phyloP scores from a whole-genome alignment of 2,797 vertebrate species.

The Hylomyscus alleni region DNA sequence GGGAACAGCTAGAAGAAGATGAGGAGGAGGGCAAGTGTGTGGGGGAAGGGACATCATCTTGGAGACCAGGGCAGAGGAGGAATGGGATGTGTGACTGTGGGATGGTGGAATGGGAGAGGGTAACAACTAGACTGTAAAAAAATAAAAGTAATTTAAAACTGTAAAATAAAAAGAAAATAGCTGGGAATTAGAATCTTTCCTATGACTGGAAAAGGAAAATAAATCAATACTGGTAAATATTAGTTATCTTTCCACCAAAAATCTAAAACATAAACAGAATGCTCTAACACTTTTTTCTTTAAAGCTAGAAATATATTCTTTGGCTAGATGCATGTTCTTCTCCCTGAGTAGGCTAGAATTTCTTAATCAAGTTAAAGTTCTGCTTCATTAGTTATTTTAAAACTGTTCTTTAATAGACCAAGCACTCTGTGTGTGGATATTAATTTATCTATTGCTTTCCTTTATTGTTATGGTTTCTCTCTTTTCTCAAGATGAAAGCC shows the following conservation, averaged over 20 bases:
- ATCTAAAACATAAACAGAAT: neutral
- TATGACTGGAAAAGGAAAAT: neutral
- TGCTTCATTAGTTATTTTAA: neutral
- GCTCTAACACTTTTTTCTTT: neutral
- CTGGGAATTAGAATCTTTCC: neutral
- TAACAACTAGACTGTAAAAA: no score
- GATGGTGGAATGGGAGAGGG: no score
- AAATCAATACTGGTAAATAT: neutral
- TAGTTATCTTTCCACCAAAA: neutral
- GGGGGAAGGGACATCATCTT: no score
- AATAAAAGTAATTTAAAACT: no score
- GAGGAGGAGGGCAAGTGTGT: no score
- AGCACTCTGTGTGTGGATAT: neutral
- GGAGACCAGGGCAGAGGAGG: no score
- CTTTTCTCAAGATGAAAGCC: neutral
- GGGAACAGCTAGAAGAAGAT: no score
- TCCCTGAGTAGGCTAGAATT: neutral
- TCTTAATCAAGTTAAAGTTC: neutral
- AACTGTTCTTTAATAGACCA: neutral
- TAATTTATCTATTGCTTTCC: neutral
- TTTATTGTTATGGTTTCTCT: neutral
- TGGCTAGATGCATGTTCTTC: neutral
- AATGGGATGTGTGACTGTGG: no score
- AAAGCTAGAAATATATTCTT: neutral
- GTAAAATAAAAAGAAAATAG: neutral